phyloP scores from a whole-genome alignment of 2,888 invertebrate genomes.

The Drosophila formosana region DNA sequence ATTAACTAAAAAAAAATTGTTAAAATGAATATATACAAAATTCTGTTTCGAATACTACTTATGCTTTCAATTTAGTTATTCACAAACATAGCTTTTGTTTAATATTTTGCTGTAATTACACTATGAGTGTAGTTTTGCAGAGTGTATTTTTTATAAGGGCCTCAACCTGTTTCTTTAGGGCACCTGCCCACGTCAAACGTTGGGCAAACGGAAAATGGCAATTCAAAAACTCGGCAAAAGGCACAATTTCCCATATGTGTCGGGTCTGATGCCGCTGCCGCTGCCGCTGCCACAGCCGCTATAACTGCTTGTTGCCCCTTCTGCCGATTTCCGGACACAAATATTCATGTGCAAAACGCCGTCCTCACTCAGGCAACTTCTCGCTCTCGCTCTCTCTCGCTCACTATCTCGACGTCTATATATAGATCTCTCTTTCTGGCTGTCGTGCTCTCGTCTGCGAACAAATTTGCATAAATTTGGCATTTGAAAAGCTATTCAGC shows the following conservation, averaged over 20 bases:
- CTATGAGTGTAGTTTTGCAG: slow-evolving; percentile 8
- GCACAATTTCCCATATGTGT: slow-evolving; percentile 68
- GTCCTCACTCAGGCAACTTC: slow-evolving; percentile 40
- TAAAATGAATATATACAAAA: too few species aligned
- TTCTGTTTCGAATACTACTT: too few species aligned
- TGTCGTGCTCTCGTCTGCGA: slow-evolving; percentile 23
- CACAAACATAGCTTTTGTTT: too few species aligned
- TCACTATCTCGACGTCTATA: background rate
- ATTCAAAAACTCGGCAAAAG: slow-evolving; percentile 67
- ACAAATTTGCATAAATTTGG: slow-evolving; percentile 79
- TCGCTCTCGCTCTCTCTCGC: slow-evolving; percentile 15
- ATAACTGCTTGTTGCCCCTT: background rate
- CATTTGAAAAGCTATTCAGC: slow-evolving; percentile 75
- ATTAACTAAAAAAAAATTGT: too few species aligned
- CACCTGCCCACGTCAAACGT: slow-evolving; percentile 47
- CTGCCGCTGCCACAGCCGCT: background rate
- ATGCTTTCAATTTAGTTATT: too few species aligned
- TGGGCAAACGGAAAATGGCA: slow-evolving; percentile 65
- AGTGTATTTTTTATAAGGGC: slow-evolving; percentile 29
- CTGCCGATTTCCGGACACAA: slow-evolving; percentile 54
- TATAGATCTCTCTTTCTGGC: background rate
- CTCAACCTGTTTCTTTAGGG: background rate
- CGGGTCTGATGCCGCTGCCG: slow-evolving; percentile 33
- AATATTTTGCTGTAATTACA: too few species aligned
- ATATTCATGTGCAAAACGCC: slow-evolving; percentile 74